Base-by-base conservation (phyloP, 2,888 invertebrate species). In the Ryuthela nishihirai region DNA sequence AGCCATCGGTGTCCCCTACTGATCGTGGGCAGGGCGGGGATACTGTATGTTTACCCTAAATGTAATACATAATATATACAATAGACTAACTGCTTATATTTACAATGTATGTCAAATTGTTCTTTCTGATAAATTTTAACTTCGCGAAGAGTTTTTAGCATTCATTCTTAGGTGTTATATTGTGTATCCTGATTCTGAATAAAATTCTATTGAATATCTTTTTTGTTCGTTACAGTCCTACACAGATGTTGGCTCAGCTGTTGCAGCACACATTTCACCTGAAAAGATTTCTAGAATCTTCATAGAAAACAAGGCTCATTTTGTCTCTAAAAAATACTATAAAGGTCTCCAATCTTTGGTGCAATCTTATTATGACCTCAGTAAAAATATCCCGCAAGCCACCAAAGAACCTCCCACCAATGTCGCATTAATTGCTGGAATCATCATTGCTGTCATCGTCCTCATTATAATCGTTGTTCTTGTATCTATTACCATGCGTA, bases 211-310 rank as follows among this genome's bases (percentile, higher is more conserved):
- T n/a, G 12, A 25, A 47, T 36, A 38, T 47, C 23, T 24, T 23
- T 18, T 7, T 17, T 35, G 26, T 15, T 15, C 23, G 24, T 45
- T 45, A 18, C 49, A 58, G 50, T 49, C 45, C 3, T 50, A 46
- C 41, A 53, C 56, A 15, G 62, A 58, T 21, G 59, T 59, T 2
- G 59, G 59, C 10, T 39, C 48, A 21, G 39, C 43, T 1, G 46
- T 53, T 1, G 32, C 59, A 1, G 17, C 6, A 15, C 53, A 53
- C 24, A 36, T 59, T 7, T 44, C 59, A n/a, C 12, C 40, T 1
- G 24, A 53, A 3, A 53, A 59, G 34, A 53, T 53, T n/a, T 45
- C 52, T 23, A 41, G 47, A 9, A 48, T 59, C 4, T 59, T 53
- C 25, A 9, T 48, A 23, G 53, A 53, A 20, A 52, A 59, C 35